phyloP scores from a whole-genome alignment of 2,113 vertebrate genomes.

The Lichenostomus cassidix region DNA sequence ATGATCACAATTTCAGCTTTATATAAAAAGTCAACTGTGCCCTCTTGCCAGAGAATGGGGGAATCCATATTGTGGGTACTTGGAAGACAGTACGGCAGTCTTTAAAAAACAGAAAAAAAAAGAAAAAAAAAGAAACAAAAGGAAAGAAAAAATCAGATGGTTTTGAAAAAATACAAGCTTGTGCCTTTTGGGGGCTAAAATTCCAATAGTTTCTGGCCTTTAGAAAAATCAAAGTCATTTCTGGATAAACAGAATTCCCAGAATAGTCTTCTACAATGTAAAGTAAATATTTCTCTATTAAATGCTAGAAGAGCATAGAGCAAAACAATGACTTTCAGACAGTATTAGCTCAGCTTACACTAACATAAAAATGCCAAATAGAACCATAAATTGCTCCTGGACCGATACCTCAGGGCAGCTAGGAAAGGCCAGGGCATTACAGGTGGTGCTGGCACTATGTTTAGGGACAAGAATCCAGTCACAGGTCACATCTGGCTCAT shows the following conservation, averaged over 20 bases:
- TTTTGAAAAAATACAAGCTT: background rate
- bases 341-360: background rate
- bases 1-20: background rate
- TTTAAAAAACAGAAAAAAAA: background rate
- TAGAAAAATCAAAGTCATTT: background rate
- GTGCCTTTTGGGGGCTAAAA: background rate
- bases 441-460: too few species aligned
- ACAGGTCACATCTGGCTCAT: background rate
- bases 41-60: background rate
- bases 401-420: background rate
- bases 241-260: background rate
- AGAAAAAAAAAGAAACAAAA: background rate
- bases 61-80: background rate
- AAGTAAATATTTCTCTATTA: background rate
- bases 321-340: background rate
- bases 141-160: rapidly evolving
- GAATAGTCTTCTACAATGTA: background rate
- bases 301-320: background rate
- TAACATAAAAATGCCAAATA: background rate
- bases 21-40: background rate
- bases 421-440: background rate
- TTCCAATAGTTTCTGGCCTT: background rate
- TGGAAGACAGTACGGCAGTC: background rate
- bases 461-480: background rate
- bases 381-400: background rate